A percentile compares a stretch with the other conserved stretches of the same genome.
phyloP scores from a whole-genome alignment of 2,888 invertebrate genomes.

The Sepiola atlantica region DNA sequence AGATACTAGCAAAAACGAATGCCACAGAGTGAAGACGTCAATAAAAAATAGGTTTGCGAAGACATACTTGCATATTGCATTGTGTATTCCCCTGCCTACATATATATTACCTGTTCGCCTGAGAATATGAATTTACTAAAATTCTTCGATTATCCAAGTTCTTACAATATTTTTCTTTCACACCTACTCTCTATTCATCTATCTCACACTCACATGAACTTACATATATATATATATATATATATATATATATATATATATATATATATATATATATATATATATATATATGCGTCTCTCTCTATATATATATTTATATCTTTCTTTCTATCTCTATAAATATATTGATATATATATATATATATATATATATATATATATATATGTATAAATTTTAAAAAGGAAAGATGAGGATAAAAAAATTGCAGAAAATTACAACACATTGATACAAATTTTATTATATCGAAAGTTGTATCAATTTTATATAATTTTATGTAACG shows the following conservation, averaged over 20 bases:
- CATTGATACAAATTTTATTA: too few relatives aligned
- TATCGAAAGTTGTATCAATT: too few relatives aligned
- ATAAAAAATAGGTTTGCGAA: not conserved
- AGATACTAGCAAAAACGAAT: not conserved
- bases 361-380: too few relatives aligned
- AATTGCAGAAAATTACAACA: too few relatives aligned
- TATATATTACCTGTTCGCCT: not conserved
- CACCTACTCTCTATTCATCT: not conserved
- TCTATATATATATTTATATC: not conserved
- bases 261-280: not conserved
- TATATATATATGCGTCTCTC: not conserved
- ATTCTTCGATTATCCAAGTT: not conserved
- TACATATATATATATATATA: not conserved
- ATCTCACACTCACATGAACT: not conserved
- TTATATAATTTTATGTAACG: too few relatives aligned
- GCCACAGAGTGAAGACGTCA: not conserved
- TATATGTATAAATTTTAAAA: too few relatives aligned
- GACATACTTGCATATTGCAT: not conserved
- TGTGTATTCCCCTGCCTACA: not conserved
- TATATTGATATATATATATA: too few relatives aligned
- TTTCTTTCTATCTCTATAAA: too few relatives aligned
- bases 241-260: not conserved
- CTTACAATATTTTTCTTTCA: not conserved
- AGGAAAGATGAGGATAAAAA: too few relatives aligned
- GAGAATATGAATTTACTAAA: not conserved